Evolutionary conservation across 2,113 vertebrate genomes (phyloP).

Genomic region (Formicarius rufipectus): DNA sequence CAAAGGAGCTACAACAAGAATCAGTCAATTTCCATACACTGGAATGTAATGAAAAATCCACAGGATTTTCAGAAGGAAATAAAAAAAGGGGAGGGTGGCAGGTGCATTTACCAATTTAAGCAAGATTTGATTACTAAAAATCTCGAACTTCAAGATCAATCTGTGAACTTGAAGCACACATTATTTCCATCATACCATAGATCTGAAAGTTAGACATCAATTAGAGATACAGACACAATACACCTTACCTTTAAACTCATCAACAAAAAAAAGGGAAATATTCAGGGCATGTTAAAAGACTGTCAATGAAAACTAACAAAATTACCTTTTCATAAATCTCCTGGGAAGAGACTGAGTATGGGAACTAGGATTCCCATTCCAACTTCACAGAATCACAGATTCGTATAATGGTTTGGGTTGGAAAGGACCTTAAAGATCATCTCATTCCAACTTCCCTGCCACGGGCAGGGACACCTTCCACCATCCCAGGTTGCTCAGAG

Average conservation of each 20-base stretch:
- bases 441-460: not conserved
- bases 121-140: not conserved
- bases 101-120: not conserved
- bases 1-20: not conserved
- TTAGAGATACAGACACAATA: not conserved
- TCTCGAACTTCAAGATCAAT: not conserved
- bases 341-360: not conserved
- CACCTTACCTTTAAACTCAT: not conserved
- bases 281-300: not conserved
- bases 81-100: not conserved
- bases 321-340: not conserved
- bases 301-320: not conserved
- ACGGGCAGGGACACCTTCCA: not conserved
- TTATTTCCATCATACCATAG: not conserved
- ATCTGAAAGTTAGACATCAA: not conserved
- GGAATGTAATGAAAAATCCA: not conserved
- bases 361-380: not conserved
- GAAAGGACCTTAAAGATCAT: not conserved
- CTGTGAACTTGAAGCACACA: accelerated
- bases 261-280: not conserved
- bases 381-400: not conserved
- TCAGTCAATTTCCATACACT: not conserved
- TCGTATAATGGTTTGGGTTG: not conserved
- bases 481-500: not conserved
- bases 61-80: not conserved